Evolutionary conservation across 2,797 vertebrate genomes (phyloP).

Genomic region (Diglossa cyanea): DNA sequence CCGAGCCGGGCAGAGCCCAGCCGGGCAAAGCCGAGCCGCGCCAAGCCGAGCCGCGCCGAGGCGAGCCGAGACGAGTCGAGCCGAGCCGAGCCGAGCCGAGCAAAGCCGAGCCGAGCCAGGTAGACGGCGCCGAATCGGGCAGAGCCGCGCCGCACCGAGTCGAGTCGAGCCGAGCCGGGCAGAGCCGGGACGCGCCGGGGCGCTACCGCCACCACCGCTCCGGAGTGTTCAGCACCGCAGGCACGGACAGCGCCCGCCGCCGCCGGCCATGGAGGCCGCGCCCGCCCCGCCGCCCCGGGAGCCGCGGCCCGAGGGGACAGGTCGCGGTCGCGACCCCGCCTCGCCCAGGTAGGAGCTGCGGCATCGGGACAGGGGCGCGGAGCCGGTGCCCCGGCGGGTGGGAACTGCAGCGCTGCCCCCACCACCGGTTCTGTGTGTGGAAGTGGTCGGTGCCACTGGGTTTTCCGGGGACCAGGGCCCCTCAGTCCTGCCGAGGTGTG

Average conservation of each 20-base stretch:
- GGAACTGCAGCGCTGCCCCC: not conserved
- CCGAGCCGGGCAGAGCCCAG: not conserved
- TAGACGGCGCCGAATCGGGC: not conserved
- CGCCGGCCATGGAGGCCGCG: slow-evolving; percentile 15
- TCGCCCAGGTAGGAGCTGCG: slow-evolving; percentile 30
- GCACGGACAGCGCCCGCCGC: slow-evolving; percentile 40
- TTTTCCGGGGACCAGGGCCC: not conserved
- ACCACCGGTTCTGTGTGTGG: too few relatives aligned
- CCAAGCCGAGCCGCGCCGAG: not conserved
- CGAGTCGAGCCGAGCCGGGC: accelerated
- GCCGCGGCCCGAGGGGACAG: not conserved
- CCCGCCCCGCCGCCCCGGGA: not conserved
- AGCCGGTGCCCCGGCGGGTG: not conserved
- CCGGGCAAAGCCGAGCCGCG: not conserved
- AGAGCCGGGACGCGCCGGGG: not conserved
- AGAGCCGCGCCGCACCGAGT: too few relatives aligned
- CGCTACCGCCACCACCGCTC: not conserved
- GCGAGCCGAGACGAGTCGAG: not conserved
- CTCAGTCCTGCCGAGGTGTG: not conserved
- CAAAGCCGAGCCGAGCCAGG: not conserved
- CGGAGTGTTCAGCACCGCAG: slow-evolving; percentile 41
- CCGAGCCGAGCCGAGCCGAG: not conserved
- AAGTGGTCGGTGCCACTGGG: not conserved
- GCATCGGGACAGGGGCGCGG: not conserved
- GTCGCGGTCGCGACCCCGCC: not conserved